Evolutionary conservation across 1,140 invertebrate species (phyloP).

Genomic region (Philotrypesis tridentata): DNA sequence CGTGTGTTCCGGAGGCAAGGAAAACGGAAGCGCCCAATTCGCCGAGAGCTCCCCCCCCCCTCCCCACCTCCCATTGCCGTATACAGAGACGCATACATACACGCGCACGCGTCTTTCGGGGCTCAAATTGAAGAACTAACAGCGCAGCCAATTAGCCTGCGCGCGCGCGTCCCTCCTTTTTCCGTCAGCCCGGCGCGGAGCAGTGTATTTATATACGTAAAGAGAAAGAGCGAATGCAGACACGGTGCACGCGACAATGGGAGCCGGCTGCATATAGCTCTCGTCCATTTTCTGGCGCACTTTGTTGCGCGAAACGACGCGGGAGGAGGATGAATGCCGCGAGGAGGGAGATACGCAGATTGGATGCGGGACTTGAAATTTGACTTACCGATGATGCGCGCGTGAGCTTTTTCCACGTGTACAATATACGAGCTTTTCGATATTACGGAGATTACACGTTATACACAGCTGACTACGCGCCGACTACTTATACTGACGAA

Average conservation of each 20-base stretch:
- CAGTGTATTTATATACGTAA: neutral
- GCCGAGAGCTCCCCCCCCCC: neutral
- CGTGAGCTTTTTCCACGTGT: neutral
- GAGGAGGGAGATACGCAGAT: neutral
- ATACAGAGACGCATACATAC: neutral
- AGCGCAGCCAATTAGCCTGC: slow-evolving; percentile 37
- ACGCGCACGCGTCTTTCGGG: slow-evolving; percentile 25
- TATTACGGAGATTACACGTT: neutral
- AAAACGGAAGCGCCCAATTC: slow-evolving; percentile 21
- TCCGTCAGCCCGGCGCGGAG: too few species aligned
- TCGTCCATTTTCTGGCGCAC: neutral
- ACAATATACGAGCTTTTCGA: neutral
- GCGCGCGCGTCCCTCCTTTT: neutral
- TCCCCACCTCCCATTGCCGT: too few species aligned
- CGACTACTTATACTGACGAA: too few species aligned
- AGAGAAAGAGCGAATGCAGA: neutral
- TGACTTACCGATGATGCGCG: slow-evolving; percentile 5
- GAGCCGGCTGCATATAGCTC: neutral
- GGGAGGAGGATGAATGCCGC: neutral
- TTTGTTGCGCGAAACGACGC: slow-evolving; percentile 1
- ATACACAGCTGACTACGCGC: too few species aligned
- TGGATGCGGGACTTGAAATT: slow-evolving; percentile 23
- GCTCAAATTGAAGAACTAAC: slow-evolving; percentile 39
- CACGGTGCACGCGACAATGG: slow-evolving; percentile 3
- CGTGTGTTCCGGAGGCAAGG: neutral